Percentiles rank a stretch among this genome's conserved stretches.
phyloP scores from a whole-genome alignment of 2,888 invertebrate species.

The Coleophora flavipennella region DNA sequence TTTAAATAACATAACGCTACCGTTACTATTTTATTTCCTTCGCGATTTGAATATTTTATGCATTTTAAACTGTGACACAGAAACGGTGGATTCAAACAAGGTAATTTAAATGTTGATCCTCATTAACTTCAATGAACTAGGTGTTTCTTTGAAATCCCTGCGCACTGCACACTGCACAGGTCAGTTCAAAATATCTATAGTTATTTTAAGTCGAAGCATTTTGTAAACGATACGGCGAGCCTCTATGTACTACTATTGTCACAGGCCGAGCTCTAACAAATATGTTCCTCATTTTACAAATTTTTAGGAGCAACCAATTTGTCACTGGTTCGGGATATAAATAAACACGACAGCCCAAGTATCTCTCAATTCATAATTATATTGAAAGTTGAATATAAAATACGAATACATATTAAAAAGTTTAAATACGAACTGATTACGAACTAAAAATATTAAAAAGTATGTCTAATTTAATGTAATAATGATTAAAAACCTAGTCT shows the following conservation, averaged over 20 bases:
- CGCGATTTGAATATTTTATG: too few species aligned
- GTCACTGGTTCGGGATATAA: neutral
- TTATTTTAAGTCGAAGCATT: conserved; percentile 48
- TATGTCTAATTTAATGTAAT: neutral
- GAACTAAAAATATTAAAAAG: conserved; percentile 4
- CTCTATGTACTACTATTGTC: conserved; percentile 70
- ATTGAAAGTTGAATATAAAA: neutral
- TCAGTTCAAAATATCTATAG: too few species aligned
- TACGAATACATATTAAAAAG: conserved; percentile 1
- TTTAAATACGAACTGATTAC: neutral
- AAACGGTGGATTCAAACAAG: too few species aligned
- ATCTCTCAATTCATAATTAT: neutral
- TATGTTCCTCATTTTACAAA: conserved; percentile 22
- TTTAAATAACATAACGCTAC: too few species aligned
- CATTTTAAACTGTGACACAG: too few species aligned
- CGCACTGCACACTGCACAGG: conserved; percentile 28
- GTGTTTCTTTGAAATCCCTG: conserved; percentile 49
- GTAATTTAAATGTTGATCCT: too few species aligned
- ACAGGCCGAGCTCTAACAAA: too few species aligned
- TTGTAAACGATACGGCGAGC: conserved; percentile 56
- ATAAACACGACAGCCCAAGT: neutral
- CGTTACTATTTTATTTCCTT: too few species aligned
- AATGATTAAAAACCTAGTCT: neutral
- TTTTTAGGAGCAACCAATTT: neutral
- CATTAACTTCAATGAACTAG: conserved; percentile 20